phyloP scores from a whole-genome alignment of 2,113 vertebrate species.

The Sarotherodon lohbergeri region DNA sequence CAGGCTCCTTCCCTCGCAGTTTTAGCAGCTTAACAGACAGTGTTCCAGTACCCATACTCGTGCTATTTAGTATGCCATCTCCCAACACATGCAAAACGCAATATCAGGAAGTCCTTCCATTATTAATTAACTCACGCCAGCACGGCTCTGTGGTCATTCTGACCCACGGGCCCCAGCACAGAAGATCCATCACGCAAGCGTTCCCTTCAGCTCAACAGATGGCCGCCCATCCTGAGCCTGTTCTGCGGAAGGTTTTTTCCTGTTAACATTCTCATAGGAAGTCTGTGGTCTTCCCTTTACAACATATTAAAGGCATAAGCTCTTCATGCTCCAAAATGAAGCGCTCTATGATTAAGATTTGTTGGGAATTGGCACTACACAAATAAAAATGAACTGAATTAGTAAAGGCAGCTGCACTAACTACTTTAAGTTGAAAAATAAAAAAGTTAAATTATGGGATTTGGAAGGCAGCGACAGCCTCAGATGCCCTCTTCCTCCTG shows the following conservation, averaged over 20 bases:
- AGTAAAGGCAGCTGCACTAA: background rate
- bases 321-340: background rate
- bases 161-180: background rate
- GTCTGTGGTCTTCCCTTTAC: background rate
- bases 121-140: background rate
- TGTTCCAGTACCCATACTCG: background rate
- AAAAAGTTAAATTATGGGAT: background rate
- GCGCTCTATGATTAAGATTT: background rate
- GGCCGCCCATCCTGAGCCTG: background rate
- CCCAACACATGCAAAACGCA: background rate
- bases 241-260: background rate
- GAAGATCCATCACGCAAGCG: background rate
- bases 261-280: background rate
- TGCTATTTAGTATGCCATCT: background rate
- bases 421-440: background rate
- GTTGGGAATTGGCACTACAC: background rate
- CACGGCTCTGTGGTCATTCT: background rate
- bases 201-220: background rate
- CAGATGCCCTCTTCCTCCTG: background rate
- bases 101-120: background rate
- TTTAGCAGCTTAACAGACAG: conserved; percentile 2
- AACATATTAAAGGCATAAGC: background rate
- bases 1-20: background rate
- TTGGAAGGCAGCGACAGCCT: background rate
- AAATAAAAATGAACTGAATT: background rate